Base-by-base conservation (phyloP, 2,797 vertebrate species). In the Acanthurus tractus region DNA sequence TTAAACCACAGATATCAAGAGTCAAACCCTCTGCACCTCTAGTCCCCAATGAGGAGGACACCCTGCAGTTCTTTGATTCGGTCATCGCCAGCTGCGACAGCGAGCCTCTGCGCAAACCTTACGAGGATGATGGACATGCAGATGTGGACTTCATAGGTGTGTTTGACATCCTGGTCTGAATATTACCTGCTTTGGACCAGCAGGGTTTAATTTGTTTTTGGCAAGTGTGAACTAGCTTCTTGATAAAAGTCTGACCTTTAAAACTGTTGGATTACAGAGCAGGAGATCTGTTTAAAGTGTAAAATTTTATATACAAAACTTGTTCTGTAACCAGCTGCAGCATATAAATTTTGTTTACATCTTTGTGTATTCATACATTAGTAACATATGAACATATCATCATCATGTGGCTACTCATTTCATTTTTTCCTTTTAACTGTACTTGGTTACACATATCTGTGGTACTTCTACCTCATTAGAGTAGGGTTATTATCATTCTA, bases 131-230 rank as follows among this genome's bases (percentile, higher is more conserved):
- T 20, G 96, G 91, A 38, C 95, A 97, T 3, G 97, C 93, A 68
- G 98, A 99, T 2, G 97, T 99, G 63, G 98, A 99, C 89, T 97
- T 98, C 62, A 95, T 99, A 78, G 98, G 98, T 97, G 76, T 76
- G 85, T 70, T 20, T 64, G 2, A 49, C 42, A 12, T 8, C 38
- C 11, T 40, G 2, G 38, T 40, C 38, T 40, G 38, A 40, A 40
- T 12, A 40, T 40, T 11, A 40, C 11, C 10, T 40, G 1, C 38
- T 40, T 12, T 12, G 38, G 8, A 9, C 38, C 11, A 12, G 10
- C 11, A 40, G 38, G 38, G 38, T 40, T 40, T 12, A 40, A 40
- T 34, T 11, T 40, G 11, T 40, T 12, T 40, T 40, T 34, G 29
- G 7, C 29, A 7, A 34, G 29, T 34, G 29, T 34, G 5, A 34